These are phyloP conservation scores for Pogonophryne albipinna DNA, from an alignment of 2,797 vertebrate genomes.

Conservation along the genomic window DNA sequence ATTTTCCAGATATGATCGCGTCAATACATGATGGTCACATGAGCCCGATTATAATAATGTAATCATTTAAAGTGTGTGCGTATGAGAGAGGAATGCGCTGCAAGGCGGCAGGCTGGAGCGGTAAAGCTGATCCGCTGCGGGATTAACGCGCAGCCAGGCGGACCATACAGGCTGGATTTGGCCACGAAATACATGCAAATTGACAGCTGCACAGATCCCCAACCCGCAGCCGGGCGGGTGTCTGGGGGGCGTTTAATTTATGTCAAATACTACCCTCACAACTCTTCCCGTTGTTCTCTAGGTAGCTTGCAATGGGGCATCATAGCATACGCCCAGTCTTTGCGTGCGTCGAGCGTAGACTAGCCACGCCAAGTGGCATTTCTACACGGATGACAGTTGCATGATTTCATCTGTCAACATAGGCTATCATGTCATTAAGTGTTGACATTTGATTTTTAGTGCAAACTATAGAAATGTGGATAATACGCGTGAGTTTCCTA, in stretches of 20 bases:
- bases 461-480: not conserved
- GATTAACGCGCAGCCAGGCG: constrained; percentile 73
- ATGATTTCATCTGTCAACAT: constrained; percentile 34
- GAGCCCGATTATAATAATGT: constrained; percentile 61
- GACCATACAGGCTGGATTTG: constrained; percentile 67
- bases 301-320: constrained; percentile 25
- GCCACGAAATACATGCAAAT: constrained; percentile 77
- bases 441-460: too few species aligned
- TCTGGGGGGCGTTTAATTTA: constrained; percentile 50
- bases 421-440: not conserved
- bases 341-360: constrained; percentile 32
- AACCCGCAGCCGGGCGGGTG: constrained; percentile 65
- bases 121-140: constrained; percentile 73
- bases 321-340: constrained; percentile 73
- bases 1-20: constrained; percentile 27
- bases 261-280: constrained; percentile 57
- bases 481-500: constrained; percentile 14
- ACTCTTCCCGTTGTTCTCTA: constrained; percentile 41
- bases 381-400: constrained; percentile 51
- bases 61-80: constrained; percentile 72
- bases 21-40: constrained; percentile 46
- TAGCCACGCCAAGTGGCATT: constrained; percentile 32
- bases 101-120: constrained; percentile 57
- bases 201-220: constrained; percentile 81
- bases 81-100: constrained; percentile 35